Evolutionary conservation across 2,797 vertebrate genomes (phyloP), one percentile per base, ranked within the genome.

Genomic region (Pseudopleuronectes americanus): DNA sequence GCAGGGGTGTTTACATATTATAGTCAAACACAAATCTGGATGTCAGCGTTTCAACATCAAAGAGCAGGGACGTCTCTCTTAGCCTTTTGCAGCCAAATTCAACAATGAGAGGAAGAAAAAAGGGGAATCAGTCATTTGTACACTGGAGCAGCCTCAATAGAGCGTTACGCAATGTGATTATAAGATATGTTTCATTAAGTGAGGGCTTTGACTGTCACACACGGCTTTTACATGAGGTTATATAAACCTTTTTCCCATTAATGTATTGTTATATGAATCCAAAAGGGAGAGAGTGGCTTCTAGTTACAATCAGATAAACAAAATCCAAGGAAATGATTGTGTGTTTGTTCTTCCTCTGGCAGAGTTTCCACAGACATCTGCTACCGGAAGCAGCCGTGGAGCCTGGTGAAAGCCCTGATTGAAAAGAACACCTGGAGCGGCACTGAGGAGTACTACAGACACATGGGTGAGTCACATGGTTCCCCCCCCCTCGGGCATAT

Each of bases 301-400:
- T 38, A 19, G 62, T 41, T 26, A 1, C 47, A 8, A 9, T n/a
- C 51, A 14, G 23, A 26, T 26, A 8, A 53, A 24, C 51, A 66
- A 57, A 47, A 12, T 24, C 1, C 36, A 16, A 10, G 17, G 8
- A 58, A 66, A 58, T 41, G 64, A 31, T n/a, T n/a, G 6, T 28
- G 13, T 69, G n/a, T 80, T 58, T 80, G 61, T 14, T 21, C 57
- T 70, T 49, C 24, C 31, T 61, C 57, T 67, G 17, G 52, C 86
- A 97, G 96, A 68, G 95, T 97, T 56, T 97, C 96, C 49, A 97
- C 96, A 0, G 93, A 97, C 86, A 97, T 97, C 91, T 96, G 96
- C 89, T 97, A 97, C 92, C 91, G 95, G 86, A 97, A 97, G 90
- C 96, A 97, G 90, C 96, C 96, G 0, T 97, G 96, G 96, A 96